Percentiles rank a stretch among this genome's conserved stretches.
Conservation (phyloP, 2,113 vertebrate genomes). For the Podilymbus podiceps region DNA sequence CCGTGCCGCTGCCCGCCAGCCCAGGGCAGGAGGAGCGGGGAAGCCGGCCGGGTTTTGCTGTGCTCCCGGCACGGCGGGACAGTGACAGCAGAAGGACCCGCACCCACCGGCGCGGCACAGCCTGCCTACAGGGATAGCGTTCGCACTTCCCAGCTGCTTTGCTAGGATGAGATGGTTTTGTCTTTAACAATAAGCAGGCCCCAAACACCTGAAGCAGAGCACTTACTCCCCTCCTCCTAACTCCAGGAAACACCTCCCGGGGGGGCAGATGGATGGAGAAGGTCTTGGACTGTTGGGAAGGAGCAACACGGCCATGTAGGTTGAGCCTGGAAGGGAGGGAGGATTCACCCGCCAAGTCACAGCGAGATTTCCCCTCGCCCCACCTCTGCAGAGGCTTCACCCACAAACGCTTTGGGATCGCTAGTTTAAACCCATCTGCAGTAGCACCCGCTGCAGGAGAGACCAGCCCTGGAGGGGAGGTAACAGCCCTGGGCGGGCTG, state of each 20-base stretch:
- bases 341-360: fast-evolving
- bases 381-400: neutral
- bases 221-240: neutral
- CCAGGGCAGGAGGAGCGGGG: neutral
- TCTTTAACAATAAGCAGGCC: neutral
- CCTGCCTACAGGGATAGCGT: fast-evolving
- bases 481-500: neutral
- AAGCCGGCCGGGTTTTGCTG: neutral
- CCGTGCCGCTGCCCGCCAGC: neutral
- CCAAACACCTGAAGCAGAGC: neutral
- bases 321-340: neutral
- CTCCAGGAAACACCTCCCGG: neutral
- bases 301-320: fast-evolving
- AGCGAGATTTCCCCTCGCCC: neutral
- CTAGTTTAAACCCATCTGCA: no score
- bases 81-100: neutral
- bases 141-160: neutral
- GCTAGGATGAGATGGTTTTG: neutral
- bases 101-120: neutral
- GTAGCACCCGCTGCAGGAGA: neutral
- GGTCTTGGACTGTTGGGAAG: neutral
- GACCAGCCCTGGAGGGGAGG: neutral
- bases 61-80: fast-evolving
- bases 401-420: fast-evolving
- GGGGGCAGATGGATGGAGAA: neutral